Conservation (phyloP, 1,140 invertebrate genomes). For the Aphaenogaster rudis region DNA sequence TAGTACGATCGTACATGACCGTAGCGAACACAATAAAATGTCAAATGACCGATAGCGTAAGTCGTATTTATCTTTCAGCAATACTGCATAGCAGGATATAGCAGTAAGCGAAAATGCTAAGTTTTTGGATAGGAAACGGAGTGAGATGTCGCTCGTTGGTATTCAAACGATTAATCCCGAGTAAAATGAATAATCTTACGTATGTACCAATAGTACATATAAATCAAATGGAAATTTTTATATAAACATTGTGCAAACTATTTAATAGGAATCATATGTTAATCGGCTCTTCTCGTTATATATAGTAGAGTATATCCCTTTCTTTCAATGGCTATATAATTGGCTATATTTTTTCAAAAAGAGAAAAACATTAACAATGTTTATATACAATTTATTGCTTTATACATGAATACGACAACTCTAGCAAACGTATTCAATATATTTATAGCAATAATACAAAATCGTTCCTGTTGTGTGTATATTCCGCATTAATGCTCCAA, state of each 20-base stretch:
- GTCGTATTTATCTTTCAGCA: not conserved
- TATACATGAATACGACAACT: slow-evolving; percentile 19
- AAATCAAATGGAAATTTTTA: not conserved
- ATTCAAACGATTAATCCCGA: not conserved
- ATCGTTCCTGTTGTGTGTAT: not conserved
- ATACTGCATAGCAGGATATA: not conserved
- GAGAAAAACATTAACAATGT: slow-evolving; percentile 36
- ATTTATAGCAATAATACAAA: slow-evolving; percentile 35
- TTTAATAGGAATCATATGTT: not conserved
- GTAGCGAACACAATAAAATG: no score
- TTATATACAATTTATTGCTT: slow-evolving; percentile 44
- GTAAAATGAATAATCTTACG: slow-evolving; percentile 8
- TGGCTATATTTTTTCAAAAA: slow-evolving; percentile 3
- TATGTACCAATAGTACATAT: slow-evolving; percentile 9
- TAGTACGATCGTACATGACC: not conserved
- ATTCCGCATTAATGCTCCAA: not conserved
- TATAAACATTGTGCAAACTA: slow-evolving; percentile 18
- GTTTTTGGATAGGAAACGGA: not conserved
- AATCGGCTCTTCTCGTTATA: not conserved
- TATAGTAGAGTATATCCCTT: not conserved
- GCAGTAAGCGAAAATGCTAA: not conserved
- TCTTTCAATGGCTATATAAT: no score
- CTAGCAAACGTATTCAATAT: slow-evolving; percentile 46
- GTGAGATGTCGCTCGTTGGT: not conserved
- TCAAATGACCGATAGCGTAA: not conserved